phyloP scores from a whole-genome alignment of 2,888 invertebrate genomes.

The Acronicta alni region DNA sequence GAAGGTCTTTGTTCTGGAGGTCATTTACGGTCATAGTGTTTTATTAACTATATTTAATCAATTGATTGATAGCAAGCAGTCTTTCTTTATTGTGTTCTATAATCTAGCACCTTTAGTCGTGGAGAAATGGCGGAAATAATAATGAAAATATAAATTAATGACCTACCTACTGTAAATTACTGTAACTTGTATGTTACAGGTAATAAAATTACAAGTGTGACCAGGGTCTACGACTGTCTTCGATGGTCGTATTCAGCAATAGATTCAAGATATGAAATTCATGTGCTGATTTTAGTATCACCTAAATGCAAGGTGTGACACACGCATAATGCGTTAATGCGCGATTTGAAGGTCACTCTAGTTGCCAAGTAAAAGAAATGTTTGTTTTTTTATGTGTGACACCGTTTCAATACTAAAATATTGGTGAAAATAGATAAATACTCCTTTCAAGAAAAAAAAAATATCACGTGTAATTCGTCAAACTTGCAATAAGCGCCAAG shows the following conservation, averaged over 20 bases:
- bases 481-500: conserved; percentile 51
- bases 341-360: background rate
- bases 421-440: background rate
- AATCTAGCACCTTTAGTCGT: too few species aligned
- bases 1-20: conserved; percentile 19
- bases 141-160: too few species aligned
- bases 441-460: background rate
- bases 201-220: too few species aligned
- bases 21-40: background rate
- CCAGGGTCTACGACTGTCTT: background rate
- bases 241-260: too few species aligned
- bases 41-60: background rate
- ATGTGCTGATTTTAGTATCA: background rate
- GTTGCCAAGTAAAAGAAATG: background rate
- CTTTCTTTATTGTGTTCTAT: too few species aligned
- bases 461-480: conserved; percentile 7
- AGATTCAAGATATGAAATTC: background rate
- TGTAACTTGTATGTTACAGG: too few species aligned
- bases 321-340: background rate
- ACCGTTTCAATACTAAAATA: background rate
- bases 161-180: too few species aligned
- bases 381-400: background rate
- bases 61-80: background rate
- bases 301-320: background rate
- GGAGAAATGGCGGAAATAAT: too few species aligned